phyloP scores from a whole-genome alignment of 1,140 invertebrate species.

The Trissolcus basalis region DNA sequence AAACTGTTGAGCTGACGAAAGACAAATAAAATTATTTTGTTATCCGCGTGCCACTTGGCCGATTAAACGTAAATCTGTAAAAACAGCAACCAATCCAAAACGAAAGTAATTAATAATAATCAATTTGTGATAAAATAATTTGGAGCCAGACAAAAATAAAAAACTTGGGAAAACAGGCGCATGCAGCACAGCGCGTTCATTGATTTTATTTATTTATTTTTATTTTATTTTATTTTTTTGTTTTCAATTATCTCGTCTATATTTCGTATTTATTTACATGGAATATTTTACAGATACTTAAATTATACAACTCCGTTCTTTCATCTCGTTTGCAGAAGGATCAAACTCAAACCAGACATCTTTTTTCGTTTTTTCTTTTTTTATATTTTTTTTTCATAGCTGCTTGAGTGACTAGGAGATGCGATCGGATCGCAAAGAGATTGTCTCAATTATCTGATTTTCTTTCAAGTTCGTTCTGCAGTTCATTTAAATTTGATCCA shows the following conservation, averaged over 20 bases:
- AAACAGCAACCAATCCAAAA: conserved; percentile 75
- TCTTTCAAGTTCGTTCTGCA: neutral
- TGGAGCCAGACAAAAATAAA: conserved; percentile 63
- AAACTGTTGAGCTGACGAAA: no score
- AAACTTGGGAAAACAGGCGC: conserved; percentile 67
- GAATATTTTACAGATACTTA: conserved; percentile 17
- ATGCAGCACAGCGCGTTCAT: conserved; percentile 72
- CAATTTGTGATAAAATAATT: conserved; percentile 53
- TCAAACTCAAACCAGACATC: conserved; percentile 9
- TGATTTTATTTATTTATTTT: no score
- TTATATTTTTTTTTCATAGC: neutral
- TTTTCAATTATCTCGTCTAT: conserved; percentile 68
- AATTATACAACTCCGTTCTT: conserved; percentile 1
- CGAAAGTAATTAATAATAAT: conserved; percentile 66
- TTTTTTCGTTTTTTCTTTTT: no score
- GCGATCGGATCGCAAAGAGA: neutral
- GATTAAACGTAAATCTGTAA: conserved; percentile 77
- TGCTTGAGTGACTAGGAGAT: conserved; percentile 6
- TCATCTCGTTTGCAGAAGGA: conserved; percentile 9
- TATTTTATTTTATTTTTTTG: no score
- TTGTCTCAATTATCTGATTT: conserved; percentile 1
- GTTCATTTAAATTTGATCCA: neutral
- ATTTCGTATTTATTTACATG: conserved; percentile 38
- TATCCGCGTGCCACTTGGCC: conserved; percentile 46
- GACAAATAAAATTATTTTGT: no score